Conservation (phyloP, 1,140 invertebrate species). For the Musca vetustissima region DNA sequence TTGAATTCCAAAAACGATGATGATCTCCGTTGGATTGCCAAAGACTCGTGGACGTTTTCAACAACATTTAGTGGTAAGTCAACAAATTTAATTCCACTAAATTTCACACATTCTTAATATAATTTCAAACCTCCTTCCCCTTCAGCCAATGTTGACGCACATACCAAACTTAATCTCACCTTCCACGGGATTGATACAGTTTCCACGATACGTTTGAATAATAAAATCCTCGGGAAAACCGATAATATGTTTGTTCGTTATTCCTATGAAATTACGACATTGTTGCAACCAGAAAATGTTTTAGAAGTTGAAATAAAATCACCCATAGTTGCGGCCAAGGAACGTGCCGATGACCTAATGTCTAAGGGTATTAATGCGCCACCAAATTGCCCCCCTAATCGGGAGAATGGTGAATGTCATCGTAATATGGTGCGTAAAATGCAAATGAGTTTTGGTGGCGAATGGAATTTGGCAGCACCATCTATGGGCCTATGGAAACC, state of each 20-base stretch:
- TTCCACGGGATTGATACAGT: conserved; percentile 89
- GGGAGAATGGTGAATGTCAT: conserved; percentile 91
- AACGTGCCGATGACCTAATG: conserved; percentile 61
- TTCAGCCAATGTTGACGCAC: no score
- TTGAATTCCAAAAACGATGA: conserved; percentile 78
- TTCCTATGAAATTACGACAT: conserved; percentile 68
- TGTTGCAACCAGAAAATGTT: conserved; percentile 59
- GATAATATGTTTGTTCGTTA: conserved; percentile 92
- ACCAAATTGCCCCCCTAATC: conserved; percentile 73
- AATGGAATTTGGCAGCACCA: conserved; percentile 96
- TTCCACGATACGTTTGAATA: conserved; percentile 74
- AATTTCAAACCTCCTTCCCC: conserved; percentile 18
- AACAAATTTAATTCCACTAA: no score
- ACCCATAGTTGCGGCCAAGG: conserved; percentile 67
- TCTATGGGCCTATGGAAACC: conserved; percentile 84
- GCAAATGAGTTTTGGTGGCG: conserved; percentile 95
- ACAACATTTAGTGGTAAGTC: conserved; percentile 62
- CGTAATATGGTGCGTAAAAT: conserved; percentile 93
- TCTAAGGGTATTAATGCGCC: conserved; percentile 66
- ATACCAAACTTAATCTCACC: conserved; percentile 58
- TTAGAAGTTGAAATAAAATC: conserved; percentile 74
- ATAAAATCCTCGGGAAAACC: conserved; percentile 64
- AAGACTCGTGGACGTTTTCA: conserved; percentile 77
- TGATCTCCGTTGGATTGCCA: conserved; percentile 77
- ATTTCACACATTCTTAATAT: no score